phyloP scores from a whole-genome alignment of 2,797 vertebrate species.

The Brotogeris chrysoptera region DNA sequence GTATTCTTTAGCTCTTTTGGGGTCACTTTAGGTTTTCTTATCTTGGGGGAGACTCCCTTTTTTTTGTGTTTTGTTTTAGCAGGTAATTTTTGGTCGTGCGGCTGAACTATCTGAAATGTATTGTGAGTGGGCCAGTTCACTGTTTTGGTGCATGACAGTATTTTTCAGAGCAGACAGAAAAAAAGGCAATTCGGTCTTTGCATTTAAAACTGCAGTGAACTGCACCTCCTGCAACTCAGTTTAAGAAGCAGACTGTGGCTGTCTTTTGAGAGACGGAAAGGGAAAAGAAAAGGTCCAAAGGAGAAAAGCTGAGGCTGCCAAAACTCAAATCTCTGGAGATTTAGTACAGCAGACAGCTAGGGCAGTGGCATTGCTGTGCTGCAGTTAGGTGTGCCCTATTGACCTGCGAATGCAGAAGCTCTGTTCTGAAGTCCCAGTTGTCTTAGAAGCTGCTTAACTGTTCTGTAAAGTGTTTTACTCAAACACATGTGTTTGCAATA shows the following conservation, averaged over 20 bases:
- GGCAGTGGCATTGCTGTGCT: not conserved
- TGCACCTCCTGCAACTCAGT: not conserved
- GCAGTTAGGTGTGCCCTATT: not conserved
- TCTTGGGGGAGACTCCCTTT: not conserved
- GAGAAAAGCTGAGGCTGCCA: not conserved
- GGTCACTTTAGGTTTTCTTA: not conserved
- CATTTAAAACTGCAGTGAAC: not conserved
- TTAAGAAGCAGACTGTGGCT: not conserved
- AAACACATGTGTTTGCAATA: not conserved
- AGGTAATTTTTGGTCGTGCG: not conserved
- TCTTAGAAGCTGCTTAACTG: not conserved
- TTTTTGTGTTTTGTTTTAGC: not conserved
- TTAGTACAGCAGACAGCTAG: not conserved
- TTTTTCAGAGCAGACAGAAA: not conserved
- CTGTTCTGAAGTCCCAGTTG: not conserved
- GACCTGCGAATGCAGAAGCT: not conserved
- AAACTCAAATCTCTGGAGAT: rapidly evolving
- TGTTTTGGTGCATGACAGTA: not conserved
- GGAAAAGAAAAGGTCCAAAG: not conserved
- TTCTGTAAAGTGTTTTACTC: not conserved
- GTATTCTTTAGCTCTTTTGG: not conserved
- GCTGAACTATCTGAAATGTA: not conserved
- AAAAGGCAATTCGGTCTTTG: not conserved
- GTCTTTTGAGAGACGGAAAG: not conserved
- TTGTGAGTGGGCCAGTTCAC: not conserved